phyloP scores from a whole-genome alignment of 2,113 vertebrate species.

The Strigops habroptila region DNA sequence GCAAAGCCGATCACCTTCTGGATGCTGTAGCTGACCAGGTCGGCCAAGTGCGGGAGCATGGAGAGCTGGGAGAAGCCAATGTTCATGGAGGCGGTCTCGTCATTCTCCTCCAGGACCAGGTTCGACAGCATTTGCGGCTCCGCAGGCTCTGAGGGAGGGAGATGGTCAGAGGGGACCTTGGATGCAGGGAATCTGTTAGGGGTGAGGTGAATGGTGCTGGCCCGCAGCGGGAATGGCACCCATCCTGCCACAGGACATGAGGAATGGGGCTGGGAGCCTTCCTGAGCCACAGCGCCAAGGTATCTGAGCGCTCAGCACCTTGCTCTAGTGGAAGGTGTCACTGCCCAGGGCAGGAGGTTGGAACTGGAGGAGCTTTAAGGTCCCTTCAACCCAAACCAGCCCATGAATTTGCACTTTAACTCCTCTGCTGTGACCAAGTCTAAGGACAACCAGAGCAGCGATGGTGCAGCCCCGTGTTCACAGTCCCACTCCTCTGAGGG shows the following conservation, averaged over 20 bases:
- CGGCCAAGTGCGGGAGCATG: constrained; percentile 94
- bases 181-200: accelerated
- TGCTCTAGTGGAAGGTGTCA: not conserved
- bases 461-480: accelerated
- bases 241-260: not conserved
- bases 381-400: too few relatives aligned
- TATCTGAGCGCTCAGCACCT: not conserved
- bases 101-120: constrained; percentile 79
- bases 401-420: too few relatives aligned
- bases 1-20: constrained; percentile 97
- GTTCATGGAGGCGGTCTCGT: constrained; percentile 51
- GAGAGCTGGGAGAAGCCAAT: constrained; percentile 75
- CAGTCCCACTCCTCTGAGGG: not conserved
- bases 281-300: too few relatives aligned
- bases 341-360: too few relatives aligned
- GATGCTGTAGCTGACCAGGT: constrained; percentile 97
- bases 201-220: not conserved
- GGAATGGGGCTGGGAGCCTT: not conserved
- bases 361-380: too few relatives aligned
- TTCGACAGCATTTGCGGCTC: constrained; percentile 80
- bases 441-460: not conserved
- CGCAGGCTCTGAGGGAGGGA: constrained; percentile 67
- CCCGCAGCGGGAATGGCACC: accelerated
- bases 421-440: not conserved
- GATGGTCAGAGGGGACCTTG: not conserved